Percentiles rank a stretch among this genome's conserved stretches.
These are phyloP conservation scores for Tragulus kanchil DNA, from an alignment of 2,113 vertebrate species.

Conservation along the genomic window DNA sequence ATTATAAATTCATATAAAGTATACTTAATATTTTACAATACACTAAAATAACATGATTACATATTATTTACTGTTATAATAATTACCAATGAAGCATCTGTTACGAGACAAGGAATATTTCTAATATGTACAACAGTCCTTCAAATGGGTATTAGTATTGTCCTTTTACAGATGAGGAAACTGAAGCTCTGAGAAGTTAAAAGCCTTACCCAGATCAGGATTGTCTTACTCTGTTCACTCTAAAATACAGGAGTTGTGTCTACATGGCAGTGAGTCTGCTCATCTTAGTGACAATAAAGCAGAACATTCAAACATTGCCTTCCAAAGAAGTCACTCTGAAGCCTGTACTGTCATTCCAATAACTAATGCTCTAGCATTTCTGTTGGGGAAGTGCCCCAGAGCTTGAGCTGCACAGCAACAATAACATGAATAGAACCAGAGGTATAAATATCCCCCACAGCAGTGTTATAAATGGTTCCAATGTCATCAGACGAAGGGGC, in stretches of 20 bases:
- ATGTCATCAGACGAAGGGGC: too few relatives aligned
- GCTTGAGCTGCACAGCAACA: not conserved
- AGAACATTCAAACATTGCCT: not conserved
- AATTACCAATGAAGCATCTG: not conserved
- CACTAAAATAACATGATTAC: not conserved
- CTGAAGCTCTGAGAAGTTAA: not conserved
- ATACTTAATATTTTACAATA: not conserved
- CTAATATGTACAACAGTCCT: not conserved
- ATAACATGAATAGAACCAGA: too few relatives aligned
- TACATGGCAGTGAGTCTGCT: not conserved
- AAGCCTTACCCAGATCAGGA: not conserved
- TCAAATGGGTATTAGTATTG: not conserved
- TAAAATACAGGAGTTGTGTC: not conserved
- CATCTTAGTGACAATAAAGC: not conserved
- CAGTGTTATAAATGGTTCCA: conserved; percentile 55
- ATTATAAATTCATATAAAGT: not conserved
- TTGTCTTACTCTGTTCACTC: not conserved
- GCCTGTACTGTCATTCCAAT: not conserved
- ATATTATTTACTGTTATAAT: not conserved
- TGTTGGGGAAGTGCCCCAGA: not conserved
- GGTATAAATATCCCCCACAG: not conserved
- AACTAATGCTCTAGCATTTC: not conserved
- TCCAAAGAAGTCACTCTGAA: not conserved
- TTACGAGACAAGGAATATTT: not conserved
- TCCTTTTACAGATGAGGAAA: conserved; percentile 53